phyloP scores from a whole-genome alignment of 2,113 vertebrate genomes.

The Bos taurus region ARS-UCD2.0 NC_037337.1:81838001-81838500 shows the following conservation, averaged over 20 bases:
- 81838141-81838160: background rate
- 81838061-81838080: background rate
- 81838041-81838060: background rate
- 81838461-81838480: no score
- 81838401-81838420: background rate
- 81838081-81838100: rapidly evolving
- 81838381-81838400: background rate
- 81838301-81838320: background rate
- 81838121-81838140: rapidly evolving
- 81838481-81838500: no score
- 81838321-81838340: background rate
- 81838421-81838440: background rate
- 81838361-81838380: background rate
- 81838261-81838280: background rate
- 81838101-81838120: background rate
- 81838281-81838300: background rate
- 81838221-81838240: background rate
- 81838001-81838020: slow-evolving; percentile 4
- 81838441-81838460: background rate
- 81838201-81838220: background rate
- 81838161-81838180: background rate
- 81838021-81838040: background rate
- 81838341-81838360: background rate
- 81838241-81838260: background rate
- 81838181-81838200: background rate